Base-by-base conservation (phyloP, 2,797 vertebrate species). In the Saxicola maurus region DNA sequence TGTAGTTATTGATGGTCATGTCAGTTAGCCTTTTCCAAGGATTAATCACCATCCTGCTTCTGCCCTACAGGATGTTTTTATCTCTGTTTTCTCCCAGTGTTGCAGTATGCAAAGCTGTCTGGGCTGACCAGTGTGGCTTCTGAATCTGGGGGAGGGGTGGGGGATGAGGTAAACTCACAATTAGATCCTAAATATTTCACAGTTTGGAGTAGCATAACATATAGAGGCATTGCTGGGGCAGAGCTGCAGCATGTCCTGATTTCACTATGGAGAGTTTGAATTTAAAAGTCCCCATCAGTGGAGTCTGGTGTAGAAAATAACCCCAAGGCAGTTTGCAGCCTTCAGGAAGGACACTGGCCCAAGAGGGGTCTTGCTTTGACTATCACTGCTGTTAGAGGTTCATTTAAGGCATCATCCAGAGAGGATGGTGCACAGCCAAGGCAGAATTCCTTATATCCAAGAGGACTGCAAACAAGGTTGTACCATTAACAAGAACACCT, bases 1-100 rank as follows among this genome's bases (percentile, higher is more conserved):
- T 96, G 93, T 96, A 96, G 94, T 96, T 96, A 96, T 94, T 96
- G 96, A 96, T 95, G 95, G 91, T 69, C 89, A 61, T 64, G 92
- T 96, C 96, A 95, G 95, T 91, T 95, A 95, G 94, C 65, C 94
- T 91, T 96, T 95, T 92, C 92, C 92, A 94, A 96, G 94, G 93
- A 96, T 96, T 96, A 96, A 95, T 94, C 93, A 88, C 89, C 89
- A 91, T 92, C 84, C 94, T 93, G 93, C 91, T 91, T 80, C 92
- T 78, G 88, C 86, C 21, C 80, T 75, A 91, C 87, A 94, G 93
- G 93, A 94, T 96, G 88, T 96, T 96, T 96, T 92, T 88, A 91
- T 93, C 91, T 93, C 87, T 11, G 2, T 81, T 94, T 92, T 86
- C 87, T 94, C 89, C 85, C 80, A 89, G 84, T 69, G 75, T 33